Conservation (phyloP, 2,888 invertebrate species). For the Endomychus coccineus region DNA sequence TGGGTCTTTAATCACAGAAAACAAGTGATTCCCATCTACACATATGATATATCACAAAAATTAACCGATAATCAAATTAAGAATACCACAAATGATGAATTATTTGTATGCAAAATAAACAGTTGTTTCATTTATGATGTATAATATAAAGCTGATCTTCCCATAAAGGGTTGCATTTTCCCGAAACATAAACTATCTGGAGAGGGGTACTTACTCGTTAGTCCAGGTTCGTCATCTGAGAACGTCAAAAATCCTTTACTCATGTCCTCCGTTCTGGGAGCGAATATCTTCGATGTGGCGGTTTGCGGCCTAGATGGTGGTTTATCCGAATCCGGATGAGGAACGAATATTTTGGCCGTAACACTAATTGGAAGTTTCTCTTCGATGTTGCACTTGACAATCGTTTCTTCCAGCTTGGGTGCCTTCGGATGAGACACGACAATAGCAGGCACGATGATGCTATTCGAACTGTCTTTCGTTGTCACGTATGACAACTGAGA, state of each 20-base stretch:
- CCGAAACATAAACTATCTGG: no score
- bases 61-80: no score
- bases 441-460: slow-evolving; percentile 32
- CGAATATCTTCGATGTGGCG: slow-evolving; percentile 69
- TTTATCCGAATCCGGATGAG: slow-evolving; percentile 13
- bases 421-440: slow-evolving; percentile 9
- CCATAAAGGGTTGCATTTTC: no score
- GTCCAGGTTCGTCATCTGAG: slow-evolving; percentile 73
- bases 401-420: slow-evolving; percentile 8
- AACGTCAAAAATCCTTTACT: slow-evolving; percentile 86
- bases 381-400: slow-evolving; percentile 13
- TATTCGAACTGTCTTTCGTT: slow-evolving; percentile 32
- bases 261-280: slow-evolving; percentile 84
- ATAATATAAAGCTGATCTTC: no score
- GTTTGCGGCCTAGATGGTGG: slow-evolving; percentile 50
- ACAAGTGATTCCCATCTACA: no score
- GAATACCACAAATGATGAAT: no score
- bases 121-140: no score
- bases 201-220: slow-evolving; percentile 88
- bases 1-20: no score
- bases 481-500: slow-evolving; percentile 46
- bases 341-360: slow-evolving; percentile 11
- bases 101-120: no score
- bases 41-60: no score
- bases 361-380: slow-evolving; percentile 6